phyloP scores from a whole-genome alignment of 2,888 invertebrate genomes.

The Muscina levida region DNA sequence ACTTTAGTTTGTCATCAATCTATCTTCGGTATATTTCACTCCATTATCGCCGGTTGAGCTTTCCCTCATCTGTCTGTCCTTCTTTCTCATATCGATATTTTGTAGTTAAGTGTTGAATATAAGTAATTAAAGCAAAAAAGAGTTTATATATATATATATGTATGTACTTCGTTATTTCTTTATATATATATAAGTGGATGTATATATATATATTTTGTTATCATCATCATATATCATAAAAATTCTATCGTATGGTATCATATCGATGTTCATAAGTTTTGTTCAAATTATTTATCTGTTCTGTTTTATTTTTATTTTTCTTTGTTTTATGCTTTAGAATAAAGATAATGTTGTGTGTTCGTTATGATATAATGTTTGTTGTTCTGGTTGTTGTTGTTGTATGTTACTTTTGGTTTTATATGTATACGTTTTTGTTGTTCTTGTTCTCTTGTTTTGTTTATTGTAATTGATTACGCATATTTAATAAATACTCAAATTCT shows the following conservation, averaged over 20 bases:
- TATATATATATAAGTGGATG: slow-evolving; percentile 44
- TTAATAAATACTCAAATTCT: slow-evolving; percentile 63
- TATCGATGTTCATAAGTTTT: slow-evolving; percentile 75
- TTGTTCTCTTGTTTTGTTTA: slow-evolving; percentile 69
- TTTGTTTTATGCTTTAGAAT: slow-evolving; percentile 53
- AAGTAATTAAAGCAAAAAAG: slow-evolving; percentile 45
- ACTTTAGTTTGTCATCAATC: slow-evolving; percentile 14
- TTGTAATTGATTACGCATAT: slow-evolving; percentile 66
- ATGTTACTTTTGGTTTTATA: slow-evolving; percentile 17
- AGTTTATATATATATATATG: slow-evolving; percentile 52
- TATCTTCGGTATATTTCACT: background rate
- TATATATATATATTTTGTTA: slow-evolving; percentile 39
- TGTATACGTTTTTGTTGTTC: slow-evolving; percentile 27
- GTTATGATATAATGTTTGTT: slow-evolving; percentile 74
- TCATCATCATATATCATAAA: slow-evolving; percentile 64
- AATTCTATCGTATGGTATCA: slow-evolving; percentile 76
- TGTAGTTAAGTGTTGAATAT: slow-evolving; percentile 56
- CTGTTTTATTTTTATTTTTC: too few relatives aligned
- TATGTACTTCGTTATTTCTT: slow-evolving; percentile 38
- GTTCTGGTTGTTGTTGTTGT: slow-evolving; percentile 71
- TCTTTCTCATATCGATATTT: background rate
- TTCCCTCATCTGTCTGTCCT: background rate
- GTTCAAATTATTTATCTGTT: slow-evolving; percentile 67
- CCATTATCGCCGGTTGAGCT: background rate
- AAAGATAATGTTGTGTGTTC: slow-evolving; percentile 68